Evolutionary conservation across 2,888 invertebrate species (phyloP), one percentile per base, ranked within the genome.

Genomic region (Bembecia ichneumoniformis): DNA sequence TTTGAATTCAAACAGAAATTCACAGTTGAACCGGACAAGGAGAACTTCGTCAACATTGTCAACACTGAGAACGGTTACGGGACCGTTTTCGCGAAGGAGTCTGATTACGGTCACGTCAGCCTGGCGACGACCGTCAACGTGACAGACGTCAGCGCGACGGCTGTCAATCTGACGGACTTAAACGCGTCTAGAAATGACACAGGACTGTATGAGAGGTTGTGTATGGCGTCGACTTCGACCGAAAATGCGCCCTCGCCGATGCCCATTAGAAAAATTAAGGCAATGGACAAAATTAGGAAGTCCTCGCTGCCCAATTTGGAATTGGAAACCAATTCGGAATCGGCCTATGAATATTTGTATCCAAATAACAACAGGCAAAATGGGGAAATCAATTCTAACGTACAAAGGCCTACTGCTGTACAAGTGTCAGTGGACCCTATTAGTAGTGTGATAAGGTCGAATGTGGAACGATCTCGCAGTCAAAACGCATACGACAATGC

Each of bases 51-150:
- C 0, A 87, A 86, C 52, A 83, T 87, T 11, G 83, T 87, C 0
- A 78, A 86, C 44, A 86, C 84, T 0, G 86, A 84, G 52, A 73
- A 74, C n/a, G 68, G 70, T 2, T 86, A 84, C 49, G 84, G 81
- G 1, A 77, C 81, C 0, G 79, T 84, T 0, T 83, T 82, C 47
- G 47, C 61, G 0, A 65, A 68, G 34, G 71, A 77, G 3, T 63
- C 75, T 0, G 81, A 82, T 0, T 87, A 87, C 48, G 87, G 87
- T 0, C 87, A 88, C 36, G 49, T 87, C 1, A 84, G 86, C 58
- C 54, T 86, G 51, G 81, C 82, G 1, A 87, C 86, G 0, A 82
- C 86, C 28, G 53, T 81, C 28, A 28, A 28, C 52, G 53, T 80
- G 52, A 64, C 71, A 2, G 72, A 71, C 3, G 43, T 28, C 28